Evolutionary conservation across 1,140 invertebrate genomes (phyloP), one percentile per base, ranked within the genome.

Genomic region (Nymphalis io): DNA sequence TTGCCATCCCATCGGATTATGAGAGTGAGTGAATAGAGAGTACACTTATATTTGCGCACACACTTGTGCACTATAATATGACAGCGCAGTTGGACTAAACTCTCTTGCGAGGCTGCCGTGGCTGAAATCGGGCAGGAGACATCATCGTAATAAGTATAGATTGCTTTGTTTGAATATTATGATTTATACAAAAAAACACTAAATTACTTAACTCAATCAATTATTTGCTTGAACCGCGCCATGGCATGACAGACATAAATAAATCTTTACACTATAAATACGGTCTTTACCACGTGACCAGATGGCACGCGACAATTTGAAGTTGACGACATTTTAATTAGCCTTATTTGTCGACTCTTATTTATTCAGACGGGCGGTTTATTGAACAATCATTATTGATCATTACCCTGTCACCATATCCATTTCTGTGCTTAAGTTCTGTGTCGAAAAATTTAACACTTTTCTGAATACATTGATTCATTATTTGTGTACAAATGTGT

Each of bases 381-480:
- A 79, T 76, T 75, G 72, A 71, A 73, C 77, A 73, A 27, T 67
- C 55, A 70, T 80, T 75, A 75, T 51, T 46, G 63, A 74, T 80
- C 74, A 65, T 61, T 62, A 59, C 59, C 16, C 38, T 62, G 59
- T 69, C 60, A 33, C 13, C 64, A 38, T 33, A 2, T n/a, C 18
- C 68, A 72, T 72, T 48, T 15, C 20, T 42, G 10, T 55, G 48
- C 64, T 55, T 76, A 73, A 70, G 46, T 61, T 55, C 48, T 62
- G 53, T 21, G 74, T 63, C 68, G 69, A 74, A 62, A 74, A 48
- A 51, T 74, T 73, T 73, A 79, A 57, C 57, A 42, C 51, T 67
- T 38, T 39, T 23, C 48, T 66, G 51, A 64, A 42, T 12, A 46
- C 44, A n/a, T 46, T 18, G n/a, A n/a, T 16, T n/a, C n/a, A 42